A percentile compares a stretch with the other conserved stretches of the same genome.
phyloP scores from a whole-genome alignment of 2,113 vertebrate genomes.

The Vidua macroura region DNA sequence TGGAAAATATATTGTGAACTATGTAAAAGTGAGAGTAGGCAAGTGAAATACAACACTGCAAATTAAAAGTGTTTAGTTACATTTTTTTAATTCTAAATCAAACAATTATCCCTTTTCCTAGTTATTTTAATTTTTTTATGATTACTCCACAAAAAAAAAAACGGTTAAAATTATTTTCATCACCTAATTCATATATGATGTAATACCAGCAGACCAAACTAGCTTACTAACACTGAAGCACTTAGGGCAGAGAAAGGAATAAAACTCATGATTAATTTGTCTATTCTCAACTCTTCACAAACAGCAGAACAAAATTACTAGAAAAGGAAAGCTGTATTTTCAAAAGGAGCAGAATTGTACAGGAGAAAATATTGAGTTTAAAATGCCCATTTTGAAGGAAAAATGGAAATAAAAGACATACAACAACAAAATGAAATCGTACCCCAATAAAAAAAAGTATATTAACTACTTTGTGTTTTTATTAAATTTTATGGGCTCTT shows the following conservation, averaged over 20 bases:
- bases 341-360: neutral
- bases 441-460: neutral
- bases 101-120: neutral
- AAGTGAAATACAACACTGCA: neutral
- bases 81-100: neutral
- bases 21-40: neutral
- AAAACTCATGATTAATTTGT: neutral
- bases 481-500: neutral
- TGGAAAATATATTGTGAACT: neutral
- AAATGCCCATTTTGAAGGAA: neutral
- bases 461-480: neutral
- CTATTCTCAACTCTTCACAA: neutral
- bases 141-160: neutral
- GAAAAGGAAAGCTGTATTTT: neutral
- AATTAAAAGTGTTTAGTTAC: neutral
- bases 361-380: neutral
- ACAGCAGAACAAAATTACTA: neutral
- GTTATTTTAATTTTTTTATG: neutral
- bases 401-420: neutral
- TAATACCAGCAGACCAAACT: neutral
- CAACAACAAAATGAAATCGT: neutral
- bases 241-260: neutral
- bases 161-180: neutral
- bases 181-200: neutral
- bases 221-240: neutral